Evolutionary conservation across 2,888 invertebrate genomes (phyloP).

Genomic region (Frankliniella fusca): DNA sequence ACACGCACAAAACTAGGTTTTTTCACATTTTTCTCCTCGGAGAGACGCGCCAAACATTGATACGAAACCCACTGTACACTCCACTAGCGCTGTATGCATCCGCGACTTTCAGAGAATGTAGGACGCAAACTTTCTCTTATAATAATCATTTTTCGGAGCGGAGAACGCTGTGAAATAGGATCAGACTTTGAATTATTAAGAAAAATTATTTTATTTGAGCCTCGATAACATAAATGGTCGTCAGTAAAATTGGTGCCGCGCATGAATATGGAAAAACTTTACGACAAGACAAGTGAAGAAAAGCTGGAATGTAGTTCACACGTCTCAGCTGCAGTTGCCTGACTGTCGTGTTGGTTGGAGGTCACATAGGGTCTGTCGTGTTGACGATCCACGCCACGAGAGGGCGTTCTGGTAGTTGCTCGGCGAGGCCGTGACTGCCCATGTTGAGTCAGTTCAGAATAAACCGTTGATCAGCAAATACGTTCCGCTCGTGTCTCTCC

Average conservation of each 20-base stretch:
- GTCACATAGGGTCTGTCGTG: background rate
- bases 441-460: no score
- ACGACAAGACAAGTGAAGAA: constrained; percentile 3
- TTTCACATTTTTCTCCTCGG: constrained; percentile 30
- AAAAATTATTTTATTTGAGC: background rate
- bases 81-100: constrained; percentile 31
- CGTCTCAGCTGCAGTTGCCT: constrained; percentile 19
- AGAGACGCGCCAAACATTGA: constrained; percentile 37
- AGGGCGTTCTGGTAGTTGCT: no score
- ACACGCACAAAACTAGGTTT: constrained; percentile 30
- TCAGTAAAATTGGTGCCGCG: background rate
- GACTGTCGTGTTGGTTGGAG: constrained; percentile 8
- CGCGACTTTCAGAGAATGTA: constrained; percentile 2
- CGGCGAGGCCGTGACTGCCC: no score
- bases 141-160: background rate
- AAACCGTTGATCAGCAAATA: no score
- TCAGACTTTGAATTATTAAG: background rate
- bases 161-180: background rate
- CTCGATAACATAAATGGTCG: background rate
- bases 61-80: constrained; percentile 19
- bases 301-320: constrained; percentile 22
- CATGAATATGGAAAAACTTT: background rate
- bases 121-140: background rate
- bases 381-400: no score
- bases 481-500: no score